Conservation (phyloP, 2,113 vertebrate genomes). For the Heterotilapia buettikoferi region DNA sequence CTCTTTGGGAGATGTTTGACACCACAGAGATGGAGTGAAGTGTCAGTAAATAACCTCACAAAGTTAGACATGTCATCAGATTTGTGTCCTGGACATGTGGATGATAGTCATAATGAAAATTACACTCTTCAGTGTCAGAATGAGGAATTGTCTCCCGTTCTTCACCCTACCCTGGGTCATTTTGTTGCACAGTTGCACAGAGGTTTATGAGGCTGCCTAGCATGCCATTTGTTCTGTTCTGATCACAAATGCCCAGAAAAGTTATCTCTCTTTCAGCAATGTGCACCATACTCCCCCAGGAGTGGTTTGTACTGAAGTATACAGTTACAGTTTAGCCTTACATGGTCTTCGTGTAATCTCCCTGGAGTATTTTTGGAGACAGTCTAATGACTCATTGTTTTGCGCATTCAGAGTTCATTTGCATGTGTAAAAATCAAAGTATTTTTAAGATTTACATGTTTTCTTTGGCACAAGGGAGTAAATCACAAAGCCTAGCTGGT, state of each 20-base stretch:
- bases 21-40: neutral
- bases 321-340: slow-evolving; percentile 47
- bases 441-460: neutral
- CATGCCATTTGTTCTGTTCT: neutral
- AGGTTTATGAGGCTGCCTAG: neutral
- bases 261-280: neutral
- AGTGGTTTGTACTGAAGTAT: neutral
- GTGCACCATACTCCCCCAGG: neutral
- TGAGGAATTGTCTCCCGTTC: neutral
- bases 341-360: slow-evolving; percentile 44
- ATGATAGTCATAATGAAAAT: neutral
- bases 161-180: neutral
- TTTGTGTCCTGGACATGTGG: neutral
- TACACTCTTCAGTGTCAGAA: neutral
- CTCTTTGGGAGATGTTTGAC: neutral
- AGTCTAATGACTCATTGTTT: slow-evolving; percentile 29
- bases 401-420: slow-evolving; percentile 23
- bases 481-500: neutral
- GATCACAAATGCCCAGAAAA: neutral
- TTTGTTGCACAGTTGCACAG: neutral
- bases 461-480: neutral
- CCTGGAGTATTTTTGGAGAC: slow-evolving; percentile 12
- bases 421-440: slow-evolving; percentile 18
- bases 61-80: neutral
- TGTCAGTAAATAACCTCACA: neutral